Base-by-base conservation (phyloP, 2,113 vertebrate species). In the Gasterosteus aculeatus region DNA sequence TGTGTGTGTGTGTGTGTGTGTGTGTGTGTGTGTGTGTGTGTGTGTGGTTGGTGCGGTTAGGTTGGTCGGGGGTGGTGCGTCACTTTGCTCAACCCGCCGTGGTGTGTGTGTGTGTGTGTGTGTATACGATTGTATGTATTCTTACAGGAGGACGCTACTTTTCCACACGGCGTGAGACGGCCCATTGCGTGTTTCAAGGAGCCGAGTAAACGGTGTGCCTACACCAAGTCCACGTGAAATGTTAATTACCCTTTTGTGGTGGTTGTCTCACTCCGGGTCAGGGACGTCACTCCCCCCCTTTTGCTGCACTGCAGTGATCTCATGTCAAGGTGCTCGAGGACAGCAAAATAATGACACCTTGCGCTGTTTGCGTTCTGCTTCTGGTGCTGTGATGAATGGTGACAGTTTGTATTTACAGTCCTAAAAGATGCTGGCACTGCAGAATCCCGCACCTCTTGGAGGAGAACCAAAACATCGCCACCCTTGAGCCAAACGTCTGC, bases 381-480 rank as follows among this genome's bases (percentile, higher is more conserved):
- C 70, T 80, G 60, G 56, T 72, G 69, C 75, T 47, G 69, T 83
- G 88, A 89, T 90, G 82, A 85, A 91, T 83, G 82, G 72, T 86
- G 90, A 90, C 89, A 90, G 83, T 60, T 68, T 80, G 72, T 85
- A 89, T 93, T 94, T 90, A 90, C 88, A 85, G 71, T 78, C 82
- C 80, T 67, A 61, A 89, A 88, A 90, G 79, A 75, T 74, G 88
- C 91, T 93, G 87, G 90, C 85, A 71, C 73, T 51, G 71, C 83
- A 54, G 72, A 86, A 88, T 85, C 85, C 42, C 47, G 53, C 39
- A 38, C 66, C 16, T 72, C 77, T 75, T 82, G 72, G 76, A 89
- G 73, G 82, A 64, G 41, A 57, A 80, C 79, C 75, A 84, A 75
- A 85, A 69, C 58, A 44, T 38, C 61, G 77, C 56, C 71, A 80